Conservation (phyloP, 2,888 invertebrate species). For the Acleris sparsana region DNA sequence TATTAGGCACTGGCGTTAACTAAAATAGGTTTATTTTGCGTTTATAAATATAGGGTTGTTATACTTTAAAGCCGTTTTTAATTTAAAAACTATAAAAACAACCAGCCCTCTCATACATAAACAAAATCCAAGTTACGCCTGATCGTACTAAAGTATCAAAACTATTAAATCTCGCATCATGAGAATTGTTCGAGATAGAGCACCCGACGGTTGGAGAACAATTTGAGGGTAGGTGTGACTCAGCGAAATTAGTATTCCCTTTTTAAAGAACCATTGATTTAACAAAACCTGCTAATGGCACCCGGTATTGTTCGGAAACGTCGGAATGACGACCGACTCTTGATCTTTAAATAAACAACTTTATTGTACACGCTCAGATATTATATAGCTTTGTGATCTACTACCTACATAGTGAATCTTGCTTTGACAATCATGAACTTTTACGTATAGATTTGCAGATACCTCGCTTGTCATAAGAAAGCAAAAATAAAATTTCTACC, state of each 20-base stretch:
- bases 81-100: no score
- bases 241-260: constrained; percentile 71
- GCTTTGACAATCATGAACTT: no score
- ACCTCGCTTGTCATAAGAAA: no score
- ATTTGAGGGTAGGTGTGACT: constrained; percentile 71
- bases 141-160: constrained; percentile 51
- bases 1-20: no score
- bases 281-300: constrained; percentile 73
- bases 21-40: no score
- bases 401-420: no score
- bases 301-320: constrained; percentile 59
- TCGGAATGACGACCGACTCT: constrained; percentile 66
- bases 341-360: constrained; percentile 44
- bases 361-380: constrained; percentile 3
- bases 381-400: background rate
- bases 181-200: constrained; percentile 57
- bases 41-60: no score
- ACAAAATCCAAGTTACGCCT: no score
- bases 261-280: constrained; percentile 73
- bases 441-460: no score
- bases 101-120: no score
- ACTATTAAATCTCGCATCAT: constrained; percentile 41
- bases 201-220: constrained; percentile 59
- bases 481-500: no score
- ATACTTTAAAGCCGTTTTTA: no score